Evolutionary conservation across 2,797 vertebrate species (phyloP), one percentile per base, ranked within the genome.

Genomic region (Argyrosomus regius): DNA sequence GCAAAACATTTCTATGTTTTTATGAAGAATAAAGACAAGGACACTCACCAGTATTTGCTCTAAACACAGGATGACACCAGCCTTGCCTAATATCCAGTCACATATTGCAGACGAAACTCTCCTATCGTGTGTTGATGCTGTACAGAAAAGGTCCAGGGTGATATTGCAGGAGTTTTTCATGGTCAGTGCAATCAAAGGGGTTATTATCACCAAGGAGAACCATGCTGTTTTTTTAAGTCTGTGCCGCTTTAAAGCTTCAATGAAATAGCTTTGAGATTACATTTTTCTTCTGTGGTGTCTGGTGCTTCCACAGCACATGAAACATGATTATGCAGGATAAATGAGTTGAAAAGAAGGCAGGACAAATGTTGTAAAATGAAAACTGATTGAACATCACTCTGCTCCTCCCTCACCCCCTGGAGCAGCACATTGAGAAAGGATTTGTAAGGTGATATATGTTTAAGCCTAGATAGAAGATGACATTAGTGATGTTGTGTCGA

Each of bases 111-210:
- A 66, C 49, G n/a, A 49, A 5, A 28, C 67, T 77, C 57, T 39
- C 11, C 58, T 48, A 39, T 48, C 18, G 18, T 26, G 41, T 67
- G 57, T 31, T 49, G 59, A 58, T 56, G 49, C 66, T 52, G 22
- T 75, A 8, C 31, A 41, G 18, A 56, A 46, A 52, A 2, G 20
- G 24, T 57, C 45, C 26, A 78, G 10, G 46, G 28, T 24, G 76
- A 75, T 61, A 60, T 54, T 70, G 61, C 46, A 31, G 45, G 59
- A 57, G 14, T 72, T 74, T 72, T 46, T 65, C 18, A 58, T 75
- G 46, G 45, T 72, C 71, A 62, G 24, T 39, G 35, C 28, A 65
- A 43, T 78, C 60, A 77, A 71, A 80, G 6, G 31, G 31, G 39
- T 6, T 43, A 24, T 62, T 78, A 41, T 75, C 16, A 8, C 60